Percentiles rank a stretch among this genome's conserved stretches.
phyloP scores from a whole-genome alignment of 2,113 vertebrate genomes.

The Sinosuthora webbiana region DNA sequence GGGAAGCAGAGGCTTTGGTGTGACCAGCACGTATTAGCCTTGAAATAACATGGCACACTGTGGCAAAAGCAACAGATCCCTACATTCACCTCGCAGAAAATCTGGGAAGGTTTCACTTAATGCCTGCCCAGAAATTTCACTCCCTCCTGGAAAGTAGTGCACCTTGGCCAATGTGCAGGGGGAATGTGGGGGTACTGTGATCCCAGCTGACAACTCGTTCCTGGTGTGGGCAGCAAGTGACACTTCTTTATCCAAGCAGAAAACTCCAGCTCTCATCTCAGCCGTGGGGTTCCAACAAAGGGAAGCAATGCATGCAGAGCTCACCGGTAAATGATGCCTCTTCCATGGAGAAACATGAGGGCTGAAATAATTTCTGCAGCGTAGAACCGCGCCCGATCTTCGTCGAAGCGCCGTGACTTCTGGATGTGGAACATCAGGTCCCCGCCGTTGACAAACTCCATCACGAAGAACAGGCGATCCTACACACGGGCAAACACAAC shows the following conservation, averaged over 20 bases:
- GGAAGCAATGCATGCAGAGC: background rate
- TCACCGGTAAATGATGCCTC: constrained; percentile 95
- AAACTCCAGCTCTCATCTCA: background rate
- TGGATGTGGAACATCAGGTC: constrained; percentile 99
- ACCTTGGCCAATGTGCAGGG: background rate
- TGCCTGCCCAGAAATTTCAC: background rate
- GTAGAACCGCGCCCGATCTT: constrained; percentile 90
- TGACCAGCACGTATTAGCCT: background rate
- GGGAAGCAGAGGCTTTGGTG: background rate
- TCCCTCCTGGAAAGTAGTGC: background rate
- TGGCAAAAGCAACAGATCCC: background rate
- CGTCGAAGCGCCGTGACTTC: constrained; percentile 96
- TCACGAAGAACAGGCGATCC: constrained; percentile 98
- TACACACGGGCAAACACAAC: constrained; percentile 61
- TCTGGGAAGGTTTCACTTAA: background rate
- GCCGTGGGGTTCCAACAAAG: background rate
- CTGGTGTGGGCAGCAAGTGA: background rate
- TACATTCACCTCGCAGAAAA: background rate
- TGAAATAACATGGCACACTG: background rate
- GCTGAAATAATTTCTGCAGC: constrained; percentile 95
- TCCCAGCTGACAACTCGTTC: background rate
- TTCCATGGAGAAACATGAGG: constrained; percentile 93
- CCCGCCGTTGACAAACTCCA: constrained; percentile 98
- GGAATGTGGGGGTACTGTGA: background rate
- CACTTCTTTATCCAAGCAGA: background rate